Evolutionary conservation across 2,797 vertebrate species (phyloP).

Genomic region (Hozukius guyotensis): DNA sequence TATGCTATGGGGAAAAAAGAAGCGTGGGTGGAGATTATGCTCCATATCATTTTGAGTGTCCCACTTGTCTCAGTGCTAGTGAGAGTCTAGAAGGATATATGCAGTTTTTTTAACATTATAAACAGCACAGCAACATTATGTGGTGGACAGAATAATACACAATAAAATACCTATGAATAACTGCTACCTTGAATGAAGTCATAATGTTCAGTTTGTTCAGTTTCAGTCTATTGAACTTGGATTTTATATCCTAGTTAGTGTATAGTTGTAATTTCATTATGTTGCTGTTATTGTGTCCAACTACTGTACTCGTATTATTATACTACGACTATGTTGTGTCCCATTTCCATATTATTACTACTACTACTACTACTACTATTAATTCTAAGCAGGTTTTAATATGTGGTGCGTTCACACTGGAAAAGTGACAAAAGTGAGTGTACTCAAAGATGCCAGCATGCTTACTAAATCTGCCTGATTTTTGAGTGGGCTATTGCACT

Average conservation of each 20-base stretch:
- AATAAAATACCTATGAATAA: background rate
- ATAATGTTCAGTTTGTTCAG: background rate
- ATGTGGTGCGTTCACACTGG: background rate
- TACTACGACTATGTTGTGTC: background rate
- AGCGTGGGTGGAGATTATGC: slow-evolving; percentile 43
- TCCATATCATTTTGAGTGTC: slow-evolving; percentile 33
- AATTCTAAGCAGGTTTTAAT: background rate
- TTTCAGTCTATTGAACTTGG: background rate
- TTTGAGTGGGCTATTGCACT: background rate
- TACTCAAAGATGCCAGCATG: background rate
- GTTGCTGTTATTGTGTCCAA: background rate
- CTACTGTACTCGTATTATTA: background rate
- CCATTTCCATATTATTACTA: background rate
- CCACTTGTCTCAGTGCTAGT: slow-evolving; percentile 33
- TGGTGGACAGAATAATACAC: background rate
- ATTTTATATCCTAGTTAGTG: background rate
- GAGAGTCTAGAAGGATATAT: slow-evolving; percentile 3
- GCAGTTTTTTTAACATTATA: background rate
- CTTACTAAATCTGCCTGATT: background rate
- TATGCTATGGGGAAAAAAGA: slow-evolving; percentile 9
- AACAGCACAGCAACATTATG: background rate
- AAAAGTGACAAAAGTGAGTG: background rate
- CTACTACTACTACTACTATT: background rate
- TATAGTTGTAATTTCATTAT: background rate
- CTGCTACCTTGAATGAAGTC: background rate